phyloP scores from a whole-genome alignment of 1,140 invertebrate genomes.

The Pentalonia nigronervosa region DNA sequence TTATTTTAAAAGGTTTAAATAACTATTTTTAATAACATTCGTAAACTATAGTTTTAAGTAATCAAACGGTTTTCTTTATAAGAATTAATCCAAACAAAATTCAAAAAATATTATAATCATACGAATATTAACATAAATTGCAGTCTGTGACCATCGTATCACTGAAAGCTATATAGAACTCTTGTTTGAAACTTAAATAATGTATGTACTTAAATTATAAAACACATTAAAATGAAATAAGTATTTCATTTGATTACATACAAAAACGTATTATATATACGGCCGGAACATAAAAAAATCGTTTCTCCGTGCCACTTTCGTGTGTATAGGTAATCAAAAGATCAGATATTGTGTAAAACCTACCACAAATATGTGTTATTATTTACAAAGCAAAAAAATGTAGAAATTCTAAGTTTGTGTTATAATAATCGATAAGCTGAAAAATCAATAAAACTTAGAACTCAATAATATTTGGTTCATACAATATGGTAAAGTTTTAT shows the following conservation, averaged over 20 bases:
- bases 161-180: neutral
- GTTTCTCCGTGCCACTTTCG: neutral
- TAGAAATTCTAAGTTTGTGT: neutral
- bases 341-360: neutral
- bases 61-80: neutral
- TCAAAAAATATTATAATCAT: neutral
- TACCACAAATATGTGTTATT: neutral
- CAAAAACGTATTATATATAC: neutral
- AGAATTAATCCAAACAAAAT: neutral
- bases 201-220: neutral
- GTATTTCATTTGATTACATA: neutral
- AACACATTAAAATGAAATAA: neutral
- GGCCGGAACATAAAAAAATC: neutral
- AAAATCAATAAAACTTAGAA: neutral
- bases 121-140: neutral
- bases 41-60: neutral
- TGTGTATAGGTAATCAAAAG: slow-evolving; percentile 1
- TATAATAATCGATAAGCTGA: neutral
- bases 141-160: neutral
- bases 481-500: too few species aligned
- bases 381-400: neutral
- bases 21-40: neutral
- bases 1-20: neutral
- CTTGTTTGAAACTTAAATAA: neutral
- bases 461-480: too few species aligned